These are phyloP conservation scores for Dynastes hyllus DNA, from an alignment of 2,888 invertebrate genomes.

Conservation along the genomic window DNA sequence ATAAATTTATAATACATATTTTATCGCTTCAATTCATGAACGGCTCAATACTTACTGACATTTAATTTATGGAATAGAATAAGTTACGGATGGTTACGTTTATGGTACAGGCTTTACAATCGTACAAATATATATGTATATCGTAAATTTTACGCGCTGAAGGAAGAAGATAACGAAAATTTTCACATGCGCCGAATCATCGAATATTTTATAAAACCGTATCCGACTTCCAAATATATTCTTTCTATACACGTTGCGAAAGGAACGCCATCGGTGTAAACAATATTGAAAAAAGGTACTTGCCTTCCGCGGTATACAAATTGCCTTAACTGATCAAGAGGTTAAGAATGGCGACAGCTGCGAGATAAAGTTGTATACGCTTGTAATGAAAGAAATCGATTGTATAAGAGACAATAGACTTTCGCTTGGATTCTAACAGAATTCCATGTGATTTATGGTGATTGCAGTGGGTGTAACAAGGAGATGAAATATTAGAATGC, in stretches of 20 bases:
- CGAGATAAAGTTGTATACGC: slow-evolving; percentile 44
- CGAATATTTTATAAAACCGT: slow-evolving; percentile 49
- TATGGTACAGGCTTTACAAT: slow-evolving; percentile 7
- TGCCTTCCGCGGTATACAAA: slow-evolving; percentile 46
- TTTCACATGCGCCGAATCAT: slow-evolving; percentile 40
- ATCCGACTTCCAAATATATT: slow-evolving; percentile 25
- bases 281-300: slow-evolving; percentile 37
- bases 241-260: background rate
- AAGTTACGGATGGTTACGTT: slow-evolving; percentile 15
- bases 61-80: slow-evolving; percentile 29
- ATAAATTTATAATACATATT: background rate
- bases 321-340: slow-evolving; percentile 50
- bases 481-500: slow-evolving; percentile 62
- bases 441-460: slow-evolving; percentile 59
- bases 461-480: slow-evolving; percentile 61
- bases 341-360: slow-evolving; percentile 51
- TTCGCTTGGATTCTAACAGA: slow-evolving; percentile 55
- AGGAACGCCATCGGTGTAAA: slow-evolving; percentile 6
- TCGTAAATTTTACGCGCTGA: slow-evolving; percentile 35
- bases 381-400: slow-evolving; percentile 32
- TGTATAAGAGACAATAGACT: slow-evolving; percentile 53
- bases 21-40: slow-evolving; percentile 5
- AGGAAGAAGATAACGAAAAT: slow-evolving; percentile 44
- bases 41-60: background rate
- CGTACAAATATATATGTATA: slow-evolving; percentile 1